These are phyloP conservation scores for Polylopha cassiicola DNA, from an alignment of 2,888 invertebrate species.

Conservation along the genomic window DNA sequence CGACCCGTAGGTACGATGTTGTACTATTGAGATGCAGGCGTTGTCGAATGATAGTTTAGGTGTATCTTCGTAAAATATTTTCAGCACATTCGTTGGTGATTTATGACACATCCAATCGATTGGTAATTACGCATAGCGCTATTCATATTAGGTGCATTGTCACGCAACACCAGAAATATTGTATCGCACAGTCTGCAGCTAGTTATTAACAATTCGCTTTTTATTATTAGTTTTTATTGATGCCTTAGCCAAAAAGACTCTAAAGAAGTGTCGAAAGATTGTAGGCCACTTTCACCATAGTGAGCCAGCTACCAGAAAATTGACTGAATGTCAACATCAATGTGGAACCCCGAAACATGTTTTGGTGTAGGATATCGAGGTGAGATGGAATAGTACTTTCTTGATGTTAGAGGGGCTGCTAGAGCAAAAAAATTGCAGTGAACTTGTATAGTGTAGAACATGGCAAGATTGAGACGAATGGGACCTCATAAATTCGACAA, in stretches of 20 bases:
- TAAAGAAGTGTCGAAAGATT: constrained; percentile 25
- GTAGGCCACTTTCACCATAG: constrained; percentile 25
- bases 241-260: constrained; percentile 20
- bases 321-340: constrained; percentile 8
- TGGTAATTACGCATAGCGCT: constrained; percentile 22
- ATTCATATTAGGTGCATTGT: constrained; percentile 22
- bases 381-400: constrained; percentile 24
- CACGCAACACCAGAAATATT: constrained; percentile 19
- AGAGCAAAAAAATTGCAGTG: constrained; percentile 25
- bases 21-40: constrained; percentile 18
- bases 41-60: constrained; percentile 23
- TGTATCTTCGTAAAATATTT: constrained; percentile 23
- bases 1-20: too few relatives aligned
- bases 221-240: constrained; percentile 14
- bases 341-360: constrained; percentile 7
- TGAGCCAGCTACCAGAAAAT: constrained; percentile 10
- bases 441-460: constrained; percentile 24
- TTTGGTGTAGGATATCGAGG: constrained; percentile 10
- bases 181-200: constrained; percentile 25
- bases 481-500: constrained; percentile 21
- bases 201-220: constrained; percentile 24
- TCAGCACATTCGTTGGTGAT: constrained; percentile 18
- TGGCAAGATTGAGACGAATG: constrained; percentile 23
- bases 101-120: constrained; percentile 25
- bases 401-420: constrained; percentile 24